These are phyloP conservation scores for Ictidomys tridecemlineatus DNA, from an alignment of 2,113 vertebrate species.

Conservation along the genomic window DNA sequence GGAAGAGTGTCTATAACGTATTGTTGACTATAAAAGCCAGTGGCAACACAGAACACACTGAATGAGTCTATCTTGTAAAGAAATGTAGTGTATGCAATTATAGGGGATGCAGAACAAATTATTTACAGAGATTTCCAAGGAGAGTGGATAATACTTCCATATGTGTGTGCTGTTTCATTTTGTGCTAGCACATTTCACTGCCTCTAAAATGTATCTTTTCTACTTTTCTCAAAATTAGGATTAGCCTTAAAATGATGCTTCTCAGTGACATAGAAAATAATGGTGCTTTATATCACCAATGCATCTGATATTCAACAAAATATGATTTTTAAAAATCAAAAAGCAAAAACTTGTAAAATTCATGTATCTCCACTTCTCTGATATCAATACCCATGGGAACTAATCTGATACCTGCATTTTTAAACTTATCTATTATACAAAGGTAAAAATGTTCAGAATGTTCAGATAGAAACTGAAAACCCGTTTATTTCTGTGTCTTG, in stretches of 20 bases:
- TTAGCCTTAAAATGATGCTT: constrained; percentile 18
- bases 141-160: no score
- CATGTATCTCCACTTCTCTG: not conserved
- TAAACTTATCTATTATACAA: constrained; percentile 29
- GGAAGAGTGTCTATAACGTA: not conserved
- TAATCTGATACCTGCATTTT: not conserved
- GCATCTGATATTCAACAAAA: not conserved
- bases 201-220: constrained; percentile 12
- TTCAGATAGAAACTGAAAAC: constrained; percentile 34
- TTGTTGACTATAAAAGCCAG: not conserved
- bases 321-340: constrained; percentile 3
- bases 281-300: not conserved
- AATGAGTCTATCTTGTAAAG: not conserved
- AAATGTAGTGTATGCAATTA: not conserved
- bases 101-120: not conserved
- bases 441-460: not conserved
- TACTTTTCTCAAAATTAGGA: constrained; percentile 37
- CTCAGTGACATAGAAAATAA: not conserved
- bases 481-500: not conserved
- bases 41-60: not conserved
- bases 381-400: not conserved
- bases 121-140: not conserved
- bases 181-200: not conserved
- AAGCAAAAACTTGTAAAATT: constrained; percentile 55
- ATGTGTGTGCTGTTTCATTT: not conserved